phyloP scores from a whole-genome alignment of 2,888 invertebrate species.

The Microplitis manilae region DNA sequence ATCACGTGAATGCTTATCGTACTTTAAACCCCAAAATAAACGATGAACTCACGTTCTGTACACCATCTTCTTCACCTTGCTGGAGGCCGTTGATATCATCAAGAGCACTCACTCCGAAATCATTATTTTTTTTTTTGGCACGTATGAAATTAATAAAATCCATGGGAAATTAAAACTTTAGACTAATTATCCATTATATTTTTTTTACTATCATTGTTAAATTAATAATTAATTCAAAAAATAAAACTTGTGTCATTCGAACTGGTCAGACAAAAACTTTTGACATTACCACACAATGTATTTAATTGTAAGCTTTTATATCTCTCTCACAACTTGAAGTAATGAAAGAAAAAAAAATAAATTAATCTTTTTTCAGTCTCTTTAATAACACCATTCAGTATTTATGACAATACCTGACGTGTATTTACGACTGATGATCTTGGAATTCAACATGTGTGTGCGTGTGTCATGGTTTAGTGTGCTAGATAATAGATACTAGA shows the following conservation, averaged over 20 bases:
- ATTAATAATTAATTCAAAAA: not conserved
- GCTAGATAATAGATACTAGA: not conserved
- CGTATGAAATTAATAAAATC: conserved; percentile 23
- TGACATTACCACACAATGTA: not conserved
- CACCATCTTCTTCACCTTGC: conserved; percentile 50
- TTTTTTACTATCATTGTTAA: conserved; percentile 2
- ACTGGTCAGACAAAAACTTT: not conserved
- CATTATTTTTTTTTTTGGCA: conserved; percentile 34
- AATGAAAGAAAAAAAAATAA: conserved; percentile 4
- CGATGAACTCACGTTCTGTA: conserved; percentile 49
- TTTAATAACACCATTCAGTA: not conserved
- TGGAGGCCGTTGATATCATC: conserved; percentile 51
- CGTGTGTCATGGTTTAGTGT: conserved; percentile 2
- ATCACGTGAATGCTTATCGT: not conserved
- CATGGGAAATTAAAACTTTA: conserved; percentile 32
- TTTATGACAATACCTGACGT: conserved; percentile 49
- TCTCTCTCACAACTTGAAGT: conserved; percentile 11
- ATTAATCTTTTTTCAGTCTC: conserved; percentile 37
- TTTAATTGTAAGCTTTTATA: not conserved
- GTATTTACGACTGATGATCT: conserved; percentile 47
- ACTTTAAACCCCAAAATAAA: conserved; percentile 23
- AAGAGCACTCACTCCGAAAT: conserved; percentile 48
- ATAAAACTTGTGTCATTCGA: not conserved
- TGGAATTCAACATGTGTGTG: conserved; percentile 22
- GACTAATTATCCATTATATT: not conserved